Evolutionary conservation across 2,113 vertebrate genomes (phyloP), one percentile per base, ranked within the genome.

Genomic region (Alexandromys fortis): DNA sequence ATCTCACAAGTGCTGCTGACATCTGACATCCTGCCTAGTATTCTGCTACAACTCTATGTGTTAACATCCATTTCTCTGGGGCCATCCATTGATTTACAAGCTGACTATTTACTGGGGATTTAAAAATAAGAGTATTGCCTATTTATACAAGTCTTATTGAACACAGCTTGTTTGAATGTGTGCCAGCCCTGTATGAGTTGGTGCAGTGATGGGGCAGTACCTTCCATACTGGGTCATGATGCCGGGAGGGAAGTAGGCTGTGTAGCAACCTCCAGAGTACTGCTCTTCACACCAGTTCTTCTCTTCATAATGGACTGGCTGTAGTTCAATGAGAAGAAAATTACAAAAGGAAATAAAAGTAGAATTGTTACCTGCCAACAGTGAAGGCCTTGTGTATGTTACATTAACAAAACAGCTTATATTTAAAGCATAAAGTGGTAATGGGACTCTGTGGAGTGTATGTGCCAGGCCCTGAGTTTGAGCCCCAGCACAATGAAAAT

Each of bases 221-320:
- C 98, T 99, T 98, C 99, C 99, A 58, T 98, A 99, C 94, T 99
- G 99, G 75, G 99, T 98, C 96, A 99, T 99, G 96, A 99, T 99
- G 73, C 99, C 99, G 9, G 99, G 99, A 42, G 99, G 99, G 96
- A 99, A 99, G 96, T 99, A 99, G 52, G 98, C 98, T 0, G 99
- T 99, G 98, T 99, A 99, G 97, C 99, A 99, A 82, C 99, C 99
- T 1, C 99, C 99, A 1, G 99, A 99, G 96, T 99, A 99, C 75
- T 99, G 99, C 86, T 99, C 99, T 94, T 98, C 98, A 97, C 97
- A 99, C 99, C 99, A 99, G 98, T 99, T 99, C 98, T 99, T 99
- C 98, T 99, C 99, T 98, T 99, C 99, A 35, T 99, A 99, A 96
- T 99, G 99, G 78, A 99, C 98, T 3, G 99, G 99, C 99, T 99